phyloP scores from a whole-genome alignment of 2,888 invertebrate species.

The Heliothis peltigera region DNA sequence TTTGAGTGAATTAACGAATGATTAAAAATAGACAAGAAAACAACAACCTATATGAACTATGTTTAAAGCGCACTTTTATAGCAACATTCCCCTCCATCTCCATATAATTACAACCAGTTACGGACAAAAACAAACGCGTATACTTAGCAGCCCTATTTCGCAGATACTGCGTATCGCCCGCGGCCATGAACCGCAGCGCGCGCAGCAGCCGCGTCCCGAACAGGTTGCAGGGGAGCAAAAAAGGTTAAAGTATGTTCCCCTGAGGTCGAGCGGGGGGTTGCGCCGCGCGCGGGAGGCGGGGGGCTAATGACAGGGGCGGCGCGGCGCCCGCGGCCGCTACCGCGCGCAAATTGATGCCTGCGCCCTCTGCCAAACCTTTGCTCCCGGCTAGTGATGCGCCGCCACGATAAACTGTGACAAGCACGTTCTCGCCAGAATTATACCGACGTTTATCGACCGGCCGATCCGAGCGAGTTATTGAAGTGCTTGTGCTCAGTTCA shows the following conservation, averaged over 20 bases:
- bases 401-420: constrained; percentile 84
- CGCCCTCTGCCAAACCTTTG: constrained; percentile 88
- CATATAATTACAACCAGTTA: constrained; percentile 58
- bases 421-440: constrained; percentile 71
- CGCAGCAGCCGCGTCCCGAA: constrained; percentile 86
- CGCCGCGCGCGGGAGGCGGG: constrained; percentile 64
- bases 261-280: constrained; percentile 64
- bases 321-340: constrained; percentile 89
- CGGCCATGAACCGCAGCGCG: constrained; percentile 88
- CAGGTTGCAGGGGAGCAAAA: constrained; percentile 89
- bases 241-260: constrained; percentile 88
- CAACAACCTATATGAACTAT: constrained; percentile 30
- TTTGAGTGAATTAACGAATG: neutral
- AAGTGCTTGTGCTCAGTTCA: constrained; percentile 57
- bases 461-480: constrained; percentile 57
- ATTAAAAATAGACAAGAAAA: constrained; percentile 4
- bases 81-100: constrained; percentile 48
- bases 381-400: constrained; percentile 88
- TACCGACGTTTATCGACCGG: constrained; percentile 69
- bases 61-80: constrained; percentile 52
- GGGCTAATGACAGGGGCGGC: constrained; percentile 89
- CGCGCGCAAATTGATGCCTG: constrained; percentile 89
- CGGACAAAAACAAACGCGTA: constrained; percentile 57
- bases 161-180: constrained; percentile 85
- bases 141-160: constrained; percentile 64